Base-by-base conservation (phyloP, 2,113 vertebrate species). In the Patagioenas fasciata region DNA sequence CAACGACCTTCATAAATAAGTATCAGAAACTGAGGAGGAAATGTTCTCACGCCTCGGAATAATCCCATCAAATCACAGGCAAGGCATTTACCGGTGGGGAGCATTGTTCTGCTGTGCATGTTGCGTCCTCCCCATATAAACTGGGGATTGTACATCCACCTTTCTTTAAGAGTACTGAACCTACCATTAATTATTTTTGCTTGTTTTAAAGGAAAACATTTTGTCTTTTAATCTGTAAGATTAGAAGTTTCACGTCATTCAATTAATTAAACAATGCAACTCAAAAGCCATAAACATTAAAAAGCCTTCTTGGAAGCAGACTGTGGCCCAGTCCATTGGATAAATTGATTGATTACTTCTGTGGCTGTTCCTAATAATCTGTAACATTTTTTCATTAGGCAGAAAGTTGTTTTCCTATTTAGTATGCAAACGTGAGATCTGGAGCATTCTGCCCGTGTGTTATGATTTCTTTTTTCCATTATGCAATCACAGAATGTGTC, bases 371-470 rank as follows among this genome's bases (percentile, higher is more conserved):
- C 91, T 94, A 97, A 97, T 96, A 96, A 94, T 92, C 96, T 93
- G 89, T 80, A 97, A 95, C 87, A 95, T 79, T 97, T 97, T 97
- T 97, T 97, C 96, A 97, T 97, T 95, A 96, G 93, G 93, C 78
- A 94, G 95, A 97, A 96, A 97, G 95, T 97, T 97, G 93, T 84
- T 97, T 83, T 89, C 71, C 94, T 97, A 89, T 97, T 98, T 94
- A 97, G 96, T 95, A 97, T 97, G 91, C 75, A 95, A 96, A 72
- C 57, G 42, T 91, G 92, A 93, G 77, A 69, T 92, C 80, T 19
- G 44, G 56, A 93, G 85, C 73, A 66, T 91, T 96, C 81, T 95
- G 88, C 80, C 71, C 85, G 66, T 91, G 87, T 96, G 90, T 74
- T 91, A 80, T 70, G 80, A 84, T 74, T 97, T 89, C 97, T 95